Conservation (phyloP, 1,140 invertebrate genomes). For the Drosophila kohkoa region DNA sequence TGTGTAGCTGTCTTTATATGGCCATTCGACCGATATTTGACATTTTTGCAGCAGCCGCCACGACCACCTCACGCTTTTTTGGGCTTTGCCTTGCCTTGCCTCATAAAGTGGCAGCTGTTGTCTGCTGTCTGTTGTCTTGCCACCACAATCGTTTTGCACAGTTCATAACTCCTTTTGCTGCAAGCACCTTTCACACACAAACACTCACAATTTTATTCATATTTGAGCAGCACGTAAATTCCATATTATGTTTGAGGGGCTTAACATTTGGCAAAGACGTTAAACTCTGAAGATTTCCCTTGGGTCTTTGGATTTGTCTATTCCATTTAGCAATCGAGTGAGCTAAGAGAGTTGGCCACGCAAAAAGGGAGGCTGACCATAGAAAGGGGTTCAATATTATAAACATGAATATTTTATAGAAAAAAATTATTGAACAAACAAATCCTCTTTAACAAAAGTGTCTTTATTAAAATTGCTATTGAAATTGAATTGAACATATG, state of each 20-base stretch:
- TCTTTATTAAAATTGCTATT: too few species aligned
- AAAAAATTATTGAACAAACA: neutral
- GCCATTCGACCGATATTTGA: constrained; percentile 78
- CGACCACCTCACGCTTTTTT: constrained; percentile 22
- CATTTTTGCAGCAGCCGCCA: constrained; percentile 51
- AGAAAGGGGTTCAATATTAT: neutral
- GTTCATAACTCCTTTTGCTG: constrained; percentile 40
- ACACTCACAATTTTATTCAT: constrained; percentile 1
- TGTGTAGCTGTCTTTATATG: constrained; percentile 57
- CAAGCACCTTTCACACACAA: constrained; percentile 41
- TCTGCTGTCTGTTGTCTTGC: constrained; percentile 1
- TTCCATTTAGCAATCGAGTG: neutral
- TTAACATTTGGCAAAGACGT: neutral
- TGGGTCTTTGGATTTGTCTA: neutral
- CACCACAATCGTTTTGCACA: constrained; percentile 7
- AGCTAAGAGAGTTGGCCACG: neutral
- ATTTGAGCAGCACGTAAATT: neutral
- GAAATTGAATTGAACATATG: too few species aligned
- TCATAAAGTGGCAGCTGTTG: constrained; percentile 23
- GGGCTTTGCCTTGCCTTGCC: neutral
- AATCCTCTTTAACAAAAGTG: too few species aligned
- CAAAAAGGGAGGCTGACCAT: neutral
- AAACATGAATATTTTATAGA: neutral
- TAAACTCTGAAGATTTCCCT: neutral
- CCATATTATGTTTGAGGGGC: neutral